These are phyloP conservation scores for Fregata magnificens DNA, from an alignment of 2,113 vertebrate species.

Conservation along the genomic window DNA sequence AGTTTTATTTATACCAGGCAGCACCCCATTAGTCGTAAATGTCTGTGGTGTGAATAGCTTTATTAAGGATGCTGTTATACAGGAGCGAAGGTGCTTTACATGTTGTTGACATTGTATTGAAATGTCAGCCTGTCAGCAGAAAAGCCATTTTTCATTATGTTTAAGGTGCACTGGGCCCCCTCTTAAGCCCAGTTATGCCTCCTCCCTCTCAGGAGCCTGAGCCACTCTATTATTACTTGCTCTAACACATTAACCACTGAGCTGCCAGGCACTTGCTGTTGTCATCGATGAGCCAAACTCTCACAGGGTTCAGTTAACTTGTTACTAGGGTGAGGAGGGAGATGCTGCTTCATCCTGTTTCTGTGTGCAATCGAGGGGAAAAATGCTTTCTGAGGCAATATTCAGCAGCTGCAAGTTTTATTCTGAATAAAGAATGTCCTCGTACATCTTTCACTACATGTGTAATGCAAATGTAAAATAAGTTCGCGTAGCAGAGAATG, in stretches of 20 bases:
- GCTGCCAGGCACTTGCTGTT: background rate
- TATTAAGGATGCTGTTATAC: background rate
- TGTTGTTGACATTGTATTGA: background rate
- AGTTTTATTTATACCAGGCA: background rate
- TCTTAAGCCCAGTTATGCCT: background rate
- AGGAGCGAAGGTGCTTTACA: background rate
- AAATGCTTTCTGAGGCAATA: background rate
- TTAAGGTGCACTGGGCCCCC: background rate
- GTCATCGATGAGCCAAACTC: background rate
- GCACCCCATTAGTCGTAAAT: background rate
- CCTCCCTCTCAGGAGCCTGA: background rate
- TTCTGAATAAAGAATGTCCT: background rate
- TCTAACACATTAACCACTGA: background rate
- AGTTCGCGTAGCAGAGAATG: accelerated
- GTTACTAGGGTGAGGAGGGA: too few relatives aligned
- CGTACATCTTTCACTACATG: accelerated
- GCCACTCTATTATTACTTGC: background rate
- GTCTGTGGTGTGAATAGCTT: background rate
- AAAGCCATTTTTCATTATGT: background rate
- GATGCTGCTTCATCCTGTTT: background rate
- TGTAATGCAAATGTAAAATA: background rate
- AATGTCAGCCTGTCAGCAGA: constrained; percentile 6
- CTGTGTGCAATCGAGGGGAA: accelerated
- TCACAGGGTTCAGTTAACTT: background rate
- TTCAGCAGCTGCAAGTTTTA: background rate